Evolutionary conservation across 35 echinoderm and acorn worm genomes (phyloP).

Genomic region (Strongylocentrotus purpuratus): DNA sequence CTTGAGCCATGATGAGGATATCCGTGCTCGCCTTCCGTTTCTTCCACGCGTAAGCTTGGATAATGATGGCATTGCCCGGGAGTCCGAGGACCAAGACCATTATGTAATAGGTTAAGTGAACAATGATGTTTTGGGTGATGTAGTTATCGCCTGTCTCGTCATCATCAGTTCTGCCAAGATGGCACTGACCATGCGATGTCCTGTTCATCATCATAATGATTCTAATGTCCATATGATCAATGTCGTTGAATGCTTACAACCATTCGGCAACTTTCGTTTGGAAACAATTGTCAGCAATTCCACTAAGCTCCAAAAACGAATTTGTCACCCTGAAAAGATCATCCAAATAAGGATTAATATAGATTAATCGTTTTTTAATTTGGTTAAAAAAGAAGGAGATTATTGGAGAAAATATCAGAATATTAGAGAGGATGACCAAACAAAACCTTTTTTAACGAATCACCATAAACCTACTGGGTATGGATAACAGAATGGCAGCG

Average conservation of each 20-base stretch:
- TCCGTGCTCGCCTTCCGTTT: conserved; percentile 25
- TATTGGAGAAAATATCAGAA: too few species aligned
- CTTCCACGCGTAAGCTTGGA: neutral
- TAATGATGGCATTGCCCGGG: conserved; percentile 11
- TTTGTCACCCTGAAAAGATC: too few species aligned
- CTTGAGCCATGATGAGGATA: conserved; percentile 38
- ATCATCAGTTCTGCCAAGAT: neutral
- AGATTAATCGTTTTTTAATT: too few species aligned
- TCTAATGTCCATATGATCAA: neutral
- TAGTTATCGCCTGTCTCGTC: neutral
- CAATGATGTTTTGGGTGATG: neutral
- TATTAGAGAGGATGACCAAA: too few species aligned
- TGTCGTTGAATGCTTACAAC: neutral
- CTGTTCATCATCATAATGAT: neutral
- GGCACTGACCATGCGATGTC: neutral
- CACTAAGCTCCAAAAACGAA: too few species aligned
- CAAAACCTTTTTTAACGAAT: too few species aligned
- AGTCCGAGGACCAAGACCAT: neutral
- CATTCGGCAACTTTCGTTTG: too few species aligned
- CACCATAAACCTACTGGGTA: too few species aligned
- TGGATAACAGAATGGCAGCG: too few species aligned
- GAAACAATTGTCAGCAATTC: too few species aligned
- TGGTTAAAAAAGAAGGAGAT: too few species aligned
- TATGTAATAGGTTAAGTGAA: neutral
- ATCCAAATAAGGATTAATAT: too few species aligned